Evolutionary conservation across 2,797 vertebrate genomes (phyloP), one percentile per base, ranked within the genome.

Genomic region (Rhinophrynus dorsalis): DNA sequence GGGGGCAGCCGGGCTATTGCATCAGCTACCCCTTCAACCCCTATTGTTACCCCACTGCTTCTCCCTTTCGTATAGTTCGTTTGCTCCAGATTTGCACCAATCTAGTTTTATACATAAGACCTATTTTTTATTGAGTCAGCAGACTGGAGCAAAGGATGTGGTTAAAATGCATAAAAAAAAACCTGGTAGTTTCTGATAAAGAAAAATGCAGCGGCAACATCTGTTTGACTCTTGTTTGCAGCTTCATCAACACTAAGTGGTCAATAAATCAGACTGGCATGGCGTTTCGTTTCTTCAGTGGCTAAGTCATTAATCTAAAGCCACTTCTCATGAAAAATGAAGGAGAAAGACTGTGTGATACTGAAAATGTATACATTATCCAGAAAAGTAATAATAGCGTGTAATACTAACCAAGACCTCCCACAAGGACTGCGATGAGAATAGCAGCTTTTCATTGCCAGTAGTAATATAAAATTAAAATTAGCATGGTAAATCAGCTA

Each of bases 181-280:
- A 70, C 59, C 75, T 37, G 13, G 48, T 73, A 60, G 80, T 81
- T 73, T 88, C 81, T 89, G 92, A 94, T 92, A 80, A 90, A 92
- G 91, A 92, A 94, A 93, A 94, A 94, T 90, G 90, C 90, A 75
- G 83, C 90, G 81, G 88, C 90, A 94, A 93, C 91, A 93, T 90
- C 90, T 91, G 92, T 89, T 85, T 90, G 91, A 90, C 86, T 92
- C 90, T 88, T 86, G 92, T 94, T 92, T 93, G 94, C 94, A 89
- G 95, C 94, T 93, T 95, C 94, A 96, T 97, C 94, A 95, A 88
- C 84, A 83, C 91, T 95, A 98, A 96, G 94, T 96, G 94, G 91
- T 90, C 92, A 88, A 97, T 97, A 95, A 97, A 98, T 97, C 95
- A 97, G 91, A 80, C 79, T 80, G 82, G 90, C 90, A 68, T 76